These are phyloP conservation scores for Halcyon leucocephala DNA, from an alignment of 2,797 vertebrate genomes.

Conservation along the genomic window DNA sequence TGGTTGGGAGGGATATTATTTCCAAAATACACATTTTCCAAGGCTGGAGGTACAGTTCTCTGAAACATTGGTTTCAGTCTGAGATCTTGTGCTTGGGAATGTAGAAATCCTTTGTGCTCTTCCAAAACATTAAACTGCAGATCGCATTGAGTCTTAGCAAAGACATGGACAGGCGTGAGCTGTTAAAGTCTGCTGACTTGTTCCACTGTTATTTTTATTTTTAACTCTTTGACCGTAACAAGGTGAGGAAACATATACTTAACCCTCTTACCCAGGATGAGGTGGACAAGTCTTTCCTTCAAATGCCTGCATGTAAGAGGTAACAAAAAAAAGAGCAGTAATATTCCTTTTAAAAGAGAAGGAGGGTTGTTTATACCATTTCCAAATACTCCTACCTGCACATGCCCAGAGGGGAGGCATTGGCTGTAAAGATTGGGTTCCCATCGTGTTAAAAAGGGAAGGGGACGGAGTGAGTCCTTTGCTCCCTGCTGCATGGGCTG, in stretches of 20 bases:
- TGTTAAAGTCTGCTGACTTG: background rate
- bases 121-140: background rate
- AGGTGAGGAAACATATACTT: background rate
- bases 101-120: background rate
- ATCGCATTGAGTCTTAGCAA: background rate
- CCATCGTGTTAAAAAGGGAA: background rate
- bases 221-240: background rate
- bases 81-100: background rate
- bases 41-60: constrained; percentile 3
- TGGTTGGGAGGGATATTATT: background rate
- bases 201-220: background rate
- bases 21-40: constrained; percentile 30
- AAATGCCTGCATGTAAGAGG: background rate
- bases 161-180: background rate
- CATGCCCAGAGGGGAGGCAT: background rate
- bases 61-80: background rate
- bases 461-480: background rate
- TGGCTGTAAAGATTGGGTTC: background rate
- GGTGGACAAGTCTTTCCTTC: background rate
- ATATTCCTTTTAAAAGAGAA: background rate
- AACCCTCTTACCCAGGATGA: background rate
- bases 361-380: background rate
- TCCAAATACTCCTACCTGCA: background rate
- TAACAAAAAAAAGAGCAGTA: background rate
- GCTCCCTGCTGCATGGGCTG: background rate